phyloP scores from a whole-genome alignment of 1,140 invertebrate genomes.

The Microplitis mediator region DNA sequence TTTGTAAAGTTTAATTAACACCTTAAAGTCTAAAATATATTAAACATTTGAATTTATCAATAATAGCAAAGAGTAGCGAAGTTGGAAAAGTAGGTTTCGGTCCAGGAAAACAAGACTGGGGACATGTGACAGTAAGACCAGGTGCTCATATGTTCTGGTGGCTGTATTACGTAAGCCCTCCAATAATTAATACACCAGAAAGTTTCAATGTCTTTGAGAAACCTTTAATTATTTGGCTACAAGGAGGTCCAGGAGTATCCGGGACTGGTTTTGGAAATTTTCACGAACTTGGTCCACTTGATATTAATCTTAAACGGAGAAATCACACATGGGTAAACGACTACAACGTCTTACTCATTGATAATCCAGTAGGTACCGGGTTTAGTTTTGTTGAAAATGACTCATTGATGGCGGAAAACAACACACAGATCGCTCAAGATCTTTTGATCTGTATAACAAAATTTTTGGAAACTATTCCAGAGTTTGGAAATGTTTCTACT shows the following conservation, averaged over 20 bases:
- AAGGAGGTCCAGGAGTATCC: conserved; percentile 77
- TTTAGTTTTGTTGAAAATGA: conserved; percentile 78
- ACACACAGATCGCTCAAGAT: conserved; percentile 62
- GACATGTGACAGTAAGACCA: conserved; percentile 70
- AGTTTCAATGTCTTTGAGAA: conserved; percentile 62
- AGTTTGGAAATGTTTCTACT: too few relatives aligned
- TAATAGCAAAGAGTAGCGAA: not conserved
- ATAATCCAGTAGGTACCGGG: conserved; percentile 87
- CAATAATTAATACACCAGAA: not conserved
- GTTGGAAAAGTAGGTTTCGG: conserved; percentile 59
- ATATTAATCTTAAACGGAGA: conserved; percentile 69
- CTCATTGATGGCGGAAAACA: conserved; percentile 69
- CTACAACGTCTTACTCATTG: conserved; percentile 83
- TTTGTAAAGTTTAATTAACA: too few relatives aligned
- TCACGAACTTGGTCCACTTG: conserved; percentile 75
- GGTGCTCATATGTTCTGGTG: conserved; percentile 84
- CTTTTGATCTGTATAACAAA: conserved; percentile 75
- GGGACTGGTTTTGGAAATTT: conserved; percentile 82
- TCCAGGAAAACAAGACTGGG: conserved; percentile 72
- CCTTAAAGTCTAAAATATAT: too few relatives aligned
- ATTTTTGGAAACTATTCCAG: too few relatives aligned
- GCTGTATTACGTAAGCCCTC: conserved; percentile 68
- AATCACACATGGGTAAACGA: conserved; percentile 78
- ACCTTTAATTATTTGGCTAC: conserved; percentile 80
- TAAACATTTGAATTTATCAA: too few relatives aligned